These are phyloP conservation scores for Tineola bisselliella DNA, from an alignment of 2,888 invertebrate genomes.

Conservation along the genomic window DNA sequence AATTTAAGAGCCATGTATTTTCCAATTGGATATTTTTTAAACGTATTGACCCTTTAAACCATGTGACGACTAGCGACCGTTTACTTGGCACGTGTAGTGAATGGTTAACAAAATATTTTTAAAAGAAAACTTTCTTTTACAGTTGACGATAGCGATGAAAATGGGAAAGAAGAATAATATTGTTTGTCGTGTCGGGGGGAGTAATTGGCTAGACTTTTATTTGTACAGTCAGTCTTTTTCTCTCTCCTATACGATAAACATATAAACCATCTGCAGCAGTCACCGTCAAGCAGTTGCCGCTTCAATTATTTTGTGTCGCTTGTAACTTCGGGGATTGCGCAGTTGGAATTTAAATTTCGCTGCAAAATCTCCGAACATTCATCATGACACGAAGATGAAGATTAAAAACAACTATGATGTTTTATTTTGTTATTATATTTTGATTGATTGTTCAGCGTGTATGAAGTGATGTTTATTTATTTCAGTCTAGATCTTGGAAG, in stretches of 20 bases:
- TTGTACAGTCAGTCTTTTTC: constrained; percentile 79
- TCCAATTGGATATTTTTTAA: constrained; percentile 20
- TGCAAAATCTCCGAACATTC: constrained; percentile 64
- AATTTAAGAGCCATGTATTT: background rate
- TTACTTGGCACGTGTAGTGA: constrained; percentile 34
- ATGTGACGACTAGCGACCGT: constrained; percentile 13
- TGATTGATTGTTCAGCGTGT: constrained; percentile 11
- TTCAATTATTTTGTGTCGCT: constrained; percentile 36
- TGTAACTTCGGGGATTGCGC: constrained; percentile 65
- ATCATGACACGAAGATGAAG: constrained; percentile 41
- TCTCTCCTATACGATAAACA: constrained; percentile 77
- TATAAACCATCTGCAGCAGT: constrained; percentile 29
- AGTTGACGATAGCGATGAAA: constrained; percentile 26
- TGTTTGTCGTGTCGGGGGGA: constrained; percentile 71
- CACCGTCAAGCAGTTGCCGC: background rate
- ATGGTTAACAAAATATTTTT: constrained; percentile 19
- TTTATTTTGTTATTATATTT: background rate
- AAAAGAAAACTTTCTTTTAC: constrained; percentile 28
- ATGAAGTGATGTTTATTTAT: constrained; percentile 18
- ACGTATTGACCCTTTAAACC: constrained; percentile 30
- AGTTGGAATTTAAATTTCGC: constrained; percentile 51
- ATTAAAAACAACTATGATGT: constrained; percentile 18
- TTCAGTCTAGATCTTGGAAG: background rate
- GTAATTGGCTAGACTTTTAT: constrained; percentile 71
- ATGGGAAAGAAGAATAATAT: background rate